Evolutionary conservation across 35 echinoderm and acorn worm genomes (phyloP).

Genomic region (Ophioderma brevispina): DNA sequence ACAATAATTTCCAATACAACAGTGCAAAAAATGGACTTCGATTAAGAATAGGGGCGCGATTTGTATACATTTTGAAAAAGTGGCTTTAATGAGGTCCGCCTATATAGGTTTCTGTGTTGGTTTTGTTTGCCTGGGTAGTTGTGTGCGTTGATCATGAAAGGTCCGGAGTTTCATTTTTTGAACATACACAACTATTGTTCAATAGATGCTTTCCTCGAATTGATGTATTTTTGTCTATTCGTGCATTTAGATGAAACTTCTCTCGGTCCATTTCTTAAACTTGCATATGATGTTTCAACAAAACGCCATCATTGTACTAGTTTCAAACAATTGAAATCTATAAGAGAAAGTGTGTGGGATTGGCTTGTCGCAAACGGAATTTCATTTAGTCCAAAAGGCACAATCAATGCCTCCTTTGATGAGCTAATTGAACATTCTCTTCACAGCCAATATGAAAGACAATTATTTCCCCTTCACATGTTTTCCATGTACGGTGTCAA

Average conservation of each 20-base stretch:
- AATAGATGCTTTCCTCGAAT: not conserved
- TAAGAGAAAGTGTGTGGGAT: not conserved
- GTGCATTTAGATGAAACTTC: not conserved
- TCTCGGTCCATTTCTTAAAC: not conserved
- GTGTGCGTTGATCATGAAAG: too few species aligned
- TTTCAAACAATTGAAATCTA: not conserved
- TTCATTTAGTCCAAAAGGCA: not conserved
- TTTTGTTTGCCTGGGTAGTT: too few species aligned
- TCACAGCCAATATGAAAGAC: not conserved
- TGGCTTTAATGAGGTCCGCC: too few species aligned
- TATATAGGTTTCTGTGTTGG: too few species aligned
- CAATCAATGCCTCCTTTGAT: not conserved
- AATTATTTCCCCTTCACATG: not conserved
- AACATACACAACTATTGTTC: not conserved
- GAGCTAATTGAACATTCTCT: not conserved
- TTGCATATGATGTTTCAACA: not conserved
- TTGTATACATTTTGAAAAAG: too few species aligned
- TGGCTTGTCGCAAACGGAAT: not conserved
- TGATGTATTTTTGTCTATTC: not conserved
- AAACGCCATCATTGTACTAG: not conserved
- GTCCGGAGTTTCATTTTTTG: not conserved
- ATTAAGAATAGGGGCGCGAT: too few species aligned
- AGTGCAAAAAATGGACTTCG: too few species aligned
- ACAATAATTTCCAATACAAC: too few species aligned
- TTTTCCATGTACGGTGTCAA: not conserved